Evolutionary conservation across 1,140 invertebrate genomes (phyloP).

Genomic region (Drosophila biarmipes): DNA sequence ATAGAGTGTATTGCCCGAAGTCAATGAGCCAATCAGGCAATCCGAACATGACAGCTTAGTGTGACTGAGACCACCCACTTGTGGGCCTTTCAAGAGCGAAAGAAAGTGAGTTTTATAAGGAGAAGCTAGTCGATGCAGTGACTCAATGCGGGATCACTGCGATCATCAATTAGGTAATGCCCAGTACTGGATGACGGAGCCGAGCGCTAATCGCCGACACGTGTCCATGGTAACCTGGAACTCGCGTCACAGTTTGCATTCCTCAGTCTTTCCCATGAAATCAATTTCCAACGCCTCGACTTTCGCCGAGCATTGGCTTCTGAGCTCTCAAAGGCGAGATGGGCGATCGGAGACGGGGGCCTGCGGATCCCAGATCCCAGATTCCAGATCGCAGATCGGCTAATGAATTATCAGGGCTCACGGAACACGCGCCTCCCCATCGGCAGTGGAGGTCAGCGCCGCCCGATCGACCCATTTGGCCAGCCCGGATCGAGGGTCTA

Average conservation of each 20-base stretch:
- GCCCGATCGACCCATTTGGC: slow-evolving; percentile 23
- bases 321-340: neutral
- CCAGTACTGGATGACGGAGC: neutral
- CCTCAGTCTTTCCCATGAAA: slow-evolving; percentile 48
- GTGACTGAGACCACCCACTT: neutral
- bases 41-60: neutral
- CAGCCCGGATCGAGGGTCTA: slow-evolving; percentile 18
- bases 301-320: slow-evolving; percentile 28
- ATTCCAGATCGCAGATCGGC: slow-evolving; percentile 11
- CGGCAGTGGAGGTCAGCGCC: slow-evolving; percentile 40
- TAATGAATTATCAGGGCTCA: slow-evolving; percentile 50
- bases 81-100: neutral
- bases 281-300: slow-evolving; percentile 53
- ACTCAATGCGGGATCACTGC: neutral
- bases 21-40: slow-evolving; percentile 2
- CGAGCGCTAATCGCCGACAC: slow-evolving; percentile 21
- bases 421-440: slow-evolving; percentile 36
- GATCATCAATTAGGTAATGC: slow-evolving; percentile 8
- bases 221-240: slow-evolving; percentile 20
- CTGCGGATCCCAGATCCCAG: too few species aligned
- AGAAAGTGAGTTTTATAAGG: neutral
- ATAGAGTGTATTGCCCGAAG: neutral
- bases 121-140: neutral
- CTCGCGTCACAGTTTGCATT: slow-evolving; percentile 11
- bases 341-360: neutral